These are phyloP conservation scores for Clepsis dumicolana DNA, from an alignment of 2,888 invertebrate species.

Conservation along the genomic window DNA sequence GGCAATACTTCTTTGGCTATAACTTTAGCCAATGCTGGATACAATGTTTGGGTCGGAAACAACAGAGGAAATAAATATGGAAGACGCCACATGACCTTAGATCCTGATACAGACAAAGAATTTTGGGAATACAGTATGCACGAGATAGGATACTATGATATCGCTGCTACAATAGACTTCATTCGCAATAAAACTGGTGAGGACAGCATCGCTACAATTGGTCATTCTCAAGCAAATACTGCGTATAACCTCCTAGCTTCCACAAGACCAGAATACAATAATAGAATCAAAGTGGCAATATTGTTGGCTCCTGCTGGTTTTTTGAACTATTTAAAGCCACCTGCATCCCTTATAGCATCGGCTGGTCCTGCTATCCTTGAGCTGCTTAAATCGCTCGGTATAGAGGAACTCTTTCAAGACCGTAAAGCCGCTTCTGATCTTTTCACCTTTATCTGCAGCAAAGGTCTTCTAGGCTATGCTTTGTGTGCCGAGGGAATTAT, in stretches of 20 bases:
- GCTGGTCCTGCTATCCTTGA: slow-evolving; percentile 26
- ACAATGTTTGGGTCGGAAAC: slow-evolving; percentile 48
- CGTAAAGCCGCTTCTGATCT: slow-evolving; percentile 24
- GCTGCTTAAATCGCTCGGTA: slow-evolving; percentile 13
- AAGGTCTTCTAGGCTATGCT: slow-evolving; percentile 22
- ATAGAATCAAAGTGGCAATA: slow-evolving; percentile 31
- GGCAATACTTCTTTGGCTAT: slow-evolving; percentile 53
- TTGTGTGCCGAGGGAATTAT: slow-evolving; percentile 16
- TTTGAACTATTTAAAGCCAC: slow-evolving; percentile 48
- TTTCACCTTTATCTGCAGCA: slow-evolving; percentile 35
- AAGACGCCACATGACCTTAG: slow-evolving; percentile 17
- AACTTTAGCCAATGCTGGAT: slow-evolving; percentile 50
- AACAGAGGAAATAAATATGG: slow-evolving; percentile 26
- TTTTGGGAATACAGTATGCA: slow-evolving; percentile 45
- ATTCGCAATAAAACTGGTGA: slow-evolving; percentile 22
- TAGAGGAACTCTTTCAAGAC: slow-evolving; percentile 44
- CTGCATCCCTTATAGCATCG: slow-evolving; percentile 19
- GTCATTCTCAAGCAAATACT: slow-evolving; percentile 42
- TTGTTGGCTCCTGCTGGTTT: slow-evolving; percentile 33
- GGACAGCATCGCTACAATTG: slow-evolving; percentile 22
- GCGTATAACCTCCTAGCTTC: slow-evolving; percentile 35
- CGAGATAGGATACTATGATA: slow-evolving; percentile 40
- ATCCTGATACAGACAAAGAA: slow-evolving; percentile 27
- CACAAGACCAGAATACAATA: slow-evolving; percentile 38
- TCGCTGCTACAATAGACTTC: slow-evolving; percentile 36